Evolutionary conservation across 2,888 invertebrate species (phyloP).

Genomic region (Neoscelio sp.): DNA sequence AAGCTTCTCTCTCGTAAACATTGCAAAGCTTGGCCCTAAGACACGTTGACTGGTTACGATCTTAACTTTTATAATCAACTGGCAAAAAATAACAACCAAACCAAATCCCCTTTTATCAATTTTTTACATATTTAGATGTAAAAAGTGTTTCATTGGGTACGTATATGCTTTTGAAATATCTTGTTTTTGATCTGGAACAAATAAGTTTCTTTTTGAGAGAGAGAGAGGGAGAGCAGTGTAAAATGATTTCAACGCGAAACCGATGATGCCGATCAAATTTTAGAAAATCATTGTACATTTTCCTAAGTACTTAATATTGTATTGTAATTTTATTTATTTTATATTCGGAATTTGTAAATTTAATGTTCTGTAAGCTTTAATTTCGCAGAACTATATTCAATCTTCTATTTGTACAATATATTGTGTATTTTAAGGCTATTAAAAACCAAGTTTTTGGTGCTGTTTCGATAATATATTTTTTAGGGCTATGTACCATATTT

Average conservation of each 20-base stretch:
- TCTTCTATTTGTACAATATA: background rate
- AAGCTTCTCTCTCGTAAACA: no score
- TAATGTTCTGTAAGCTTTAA: background rate
- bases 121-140: no score
- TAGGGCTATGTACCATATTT: conserved; percentile 3
- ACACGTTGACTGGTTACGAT: no score
- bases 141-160: no score
- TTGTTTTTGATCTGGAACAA: no score
- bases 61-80: no score
- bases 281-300: background rate
- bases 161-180: background rate
- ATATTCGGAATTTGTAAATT: background rate
- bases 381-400: conserved; percentile 7
- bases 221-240: background rate
- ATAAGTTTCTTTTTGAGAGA: background rate
- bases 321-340: conserved; percentile 13
- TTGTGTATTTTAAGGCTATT: background rate
- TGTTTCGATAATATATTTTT: conserved; percentile 22
- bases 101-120: no score
- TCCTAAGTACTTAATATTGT: conserved; percentile 11
- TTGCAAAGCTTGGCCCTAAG: no score
- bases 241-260: background rate
- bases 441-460: conserved; percentile 28
- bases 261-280: background rate
- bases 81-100: no score